Evolutionary conservation across 1,140 invertebrate species (phyloP).

Genomic region (Eubasilissa regina): DNA sequence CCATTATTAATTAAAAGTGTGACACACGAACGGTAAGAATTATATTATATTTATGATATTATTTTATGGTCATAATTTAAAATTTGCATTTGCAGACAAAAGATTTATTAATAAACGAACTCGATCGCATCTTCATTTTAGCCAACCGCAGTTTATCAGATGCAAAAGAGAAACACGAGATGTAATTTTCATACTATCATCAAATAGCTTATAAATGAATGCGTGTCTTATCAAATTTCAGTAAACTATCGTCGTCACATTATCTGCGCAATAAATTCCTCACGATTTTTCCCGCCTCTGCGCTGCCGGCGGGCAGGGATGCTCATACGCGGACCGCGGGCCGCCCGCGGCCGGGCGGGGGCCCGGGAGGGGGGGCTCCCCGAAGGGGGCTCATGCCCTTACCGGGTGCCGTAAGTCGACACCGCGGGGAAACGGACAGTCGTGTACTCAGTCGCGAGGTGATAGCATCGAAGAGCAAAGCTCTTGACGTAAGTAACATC

Average conservation of each 20-base stretch:
- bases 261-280: background rate
- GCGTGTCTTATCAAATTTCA: slow-evolving; percentile 25
- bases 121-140: too few relatives aligned
- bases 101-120: too few relatives aligned
- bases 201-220: too few relatives aligned
- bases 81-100: too few relatives aligned
- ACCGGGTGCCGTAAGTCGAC: slow-evolving; percentile 58
- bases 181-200: too few relatives aligned
- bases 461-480: slow-evolving; percentile 53
- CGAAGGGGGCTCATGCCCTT: slow-evolving; percentile 53
- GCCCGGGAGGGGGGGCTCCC: background rate
- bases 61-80: too few relatives aligned
- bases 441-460: slow-evolving; percentile 56
- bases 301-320: slow-evolving; percentile 19
- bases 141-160: too few relatives aligned
- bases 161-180: too few relatives aligned
- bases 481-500: slow-evolving; percentile 57
- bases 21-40: too few relatives aligned
- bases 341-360: background rate
- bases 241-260: background rate
- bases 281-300: slow-evolving; percentile 41
- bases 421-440: slow-evolving; percentile 52
- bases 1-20: too few relatives aligned
- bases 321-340: slow-evolving; percentile 14
- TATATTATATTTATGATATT: too few relatives aligned